These are phyloP conservation scores for Chunga burmeisteri DNA, from an alignment of 2,113 vertebrate species.

Conservation along the genomic window DNA sequence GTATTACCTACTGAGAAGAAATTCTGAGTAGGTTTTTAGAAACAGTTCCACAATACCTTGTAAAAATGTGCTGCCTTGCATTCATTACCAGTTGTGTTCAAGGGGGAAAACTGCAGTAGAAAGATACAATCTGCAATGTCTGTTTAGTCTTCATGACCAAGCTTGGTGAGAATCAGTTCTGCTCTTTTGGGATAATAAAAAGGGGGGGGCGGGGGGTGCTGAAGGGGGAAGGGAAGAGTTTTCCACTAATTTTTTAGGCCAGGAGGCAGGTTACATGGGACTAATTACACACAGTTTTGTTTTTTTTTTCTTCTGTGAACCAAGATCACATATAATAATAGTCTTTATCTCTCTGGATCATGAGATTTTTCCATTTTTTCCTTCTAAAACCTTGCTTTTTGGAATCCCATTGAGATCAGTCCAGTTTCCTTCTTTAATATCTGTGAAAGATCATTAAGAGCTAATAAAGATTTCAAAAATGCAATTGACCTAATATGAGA, in stretches of 20 bases:
- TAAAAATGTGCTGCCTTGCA: neutral
- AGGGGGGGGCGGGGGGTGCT: too few species aligned
- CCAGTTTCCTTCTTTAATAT: neutral
- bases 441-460: neutral
- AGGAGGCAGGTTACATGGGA: neutral
- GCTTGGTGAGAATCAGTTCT: neutral
- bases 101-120: neutral
- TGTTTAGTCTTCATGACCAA: neutral
- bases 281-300: neutral
- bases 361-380: neutral
- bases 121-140: neutral
- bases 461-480: conserved; percentile 16
- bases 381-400: neutral
- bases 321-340: neutral
- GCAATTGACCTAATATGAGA: neutral
- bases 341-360: neutral
- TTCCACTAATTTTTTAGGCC: neutral
- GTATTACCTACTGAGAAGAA: neutral
- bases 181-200: neutral
- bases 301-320: neutral
- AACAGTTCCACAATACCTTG: neutral
- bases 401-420: neutral
- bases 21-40: neutral
- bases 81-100: neutral
- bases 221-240: neutral